Evolutionary conservation across 1,140 invertebrate genomes (phyloP).

Genomic region (Anastrepha ludens): DNA sequence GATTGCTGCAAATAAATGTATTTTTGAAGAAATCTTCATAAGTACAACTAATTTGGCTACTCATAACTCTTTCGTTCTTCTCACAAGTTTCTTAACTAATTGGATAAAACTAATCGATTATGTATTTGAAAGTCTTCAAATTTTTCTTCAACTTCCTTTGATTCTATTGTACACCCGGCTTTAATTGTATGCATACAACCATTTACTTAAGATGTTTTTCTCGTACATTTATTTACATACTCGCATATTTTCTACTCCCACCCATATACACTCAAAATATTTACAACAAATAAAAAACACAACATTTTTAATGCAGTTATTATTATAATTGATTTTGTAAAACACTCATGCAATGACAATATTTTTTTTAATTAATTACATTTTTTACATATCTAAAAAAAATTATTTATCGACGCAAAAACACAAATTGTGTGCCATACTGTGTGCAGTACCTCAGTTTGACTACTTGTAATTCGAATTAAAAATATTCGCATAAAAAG

Average conservation of each 20-base stretch:
- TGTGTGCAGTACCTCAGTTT: slow-evolving; percentile 70
- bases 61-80: too few relatives aligned
- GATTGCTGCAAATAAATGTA: too few relatives aligned
- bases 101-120: too few relatives aligned
- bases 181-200: slow-evolving; percentile 29
- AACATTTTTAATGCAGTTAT: slow-evolving; percentile 27
- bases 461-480: slow-evolving; percentile 30
- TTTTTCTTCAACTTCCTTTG: too few relatives aligned
- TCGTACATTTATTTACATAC: not conserved
- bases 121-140: too few relatives aligned
- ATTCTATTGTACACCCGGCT: not conserved
- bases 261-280: not conserved
- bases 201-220: not conserved
- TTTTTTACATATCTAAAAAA: not conserved
- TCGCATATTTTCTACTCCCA: slow-evolving; percentile 4
- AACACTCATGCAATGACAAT: slow-evolving; percentile 24
- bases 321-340: slow-evolving; percentile 4
- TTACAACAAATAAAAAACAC: slow-evolving; percentile 53
- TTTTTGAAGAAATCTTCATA: too few relatives aligned
- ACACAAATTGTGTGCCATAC: slow-evolving; percentile 62
- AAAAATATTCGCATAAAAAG: slow-evolving; percentile 17
- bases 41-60: too few relatives aligned
- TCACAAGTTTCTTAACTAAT: too few relatives aligned
- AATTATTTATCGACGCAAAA: not conserved
- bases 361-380: not conserved